Evolutionary conservation across 2,888 invertebrate genomes (phyloP).

Genomic region (Hecatera dysodea): DNA sequence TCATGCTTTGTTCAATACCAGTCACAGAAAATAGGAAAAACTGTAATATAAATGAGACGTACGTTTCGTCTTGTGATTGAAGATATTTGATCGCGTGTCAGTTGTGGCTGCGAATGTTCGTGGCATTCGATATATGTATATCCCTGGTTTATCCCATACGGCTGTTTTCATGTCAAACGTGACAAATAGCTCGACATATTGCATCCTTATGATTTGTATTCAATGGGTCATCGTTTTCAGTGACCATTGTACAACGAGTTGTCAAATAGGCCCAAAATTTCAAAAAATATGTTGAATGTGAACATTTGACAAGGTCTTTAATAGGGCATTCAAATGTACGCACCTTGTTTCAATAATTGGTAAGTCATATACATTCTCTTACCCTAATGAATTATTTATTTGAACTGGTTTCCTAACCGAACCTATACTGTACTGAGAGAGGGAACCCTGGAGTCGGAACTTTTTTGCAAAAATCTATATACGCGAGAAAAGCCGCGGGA

Average conservation of each 20-base stretch:
- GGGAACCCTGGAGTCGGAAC: too few species aligned
- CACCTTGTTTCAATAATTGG: too few species aligned
- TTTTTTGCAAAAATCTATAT: too few species aligned
- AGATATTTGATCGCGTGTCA: conserved; percentile 40
- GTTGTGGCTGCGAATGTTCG: conserved; percentile 26
- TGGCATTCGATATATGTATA: conserved; percentile 46
- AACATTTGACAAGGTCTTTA: too few species aligned
- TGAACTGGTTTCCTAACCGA: too few species aligned
- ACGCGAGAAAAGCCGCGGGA: too few species aligned
- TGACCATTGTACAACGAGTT: background rate
- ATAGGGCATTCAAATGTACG: too few species aligned
- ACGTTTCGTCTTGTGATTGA: conserved; percentile 28
- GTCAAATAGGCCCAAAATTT: too few species aligned
- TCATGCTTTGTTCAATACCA: conserved; percentile 45
- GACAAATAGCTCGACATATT: conserved; percentile 16
- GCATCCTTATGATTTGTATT: background rate
- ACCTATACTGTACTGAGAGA: too few species aligned
- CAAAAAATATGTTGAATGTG: too few species aligned
- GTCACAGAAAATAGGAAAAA: conserved; percentile 25
- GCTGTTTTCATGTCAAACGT: conserved; percentile 13
- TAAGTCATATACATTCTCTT: too few species aligned
- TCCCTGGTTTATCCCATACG: conserved; percentile 22
- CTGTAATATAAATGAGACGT: conserved; percentile 46
- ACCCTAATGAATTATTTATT: too few species aligned
- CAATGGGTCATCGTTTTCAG: background rate